phyloP scores from a whole-genome alignment of 2,888 invertebrate species.

The Bellardia pandia region DNA sequence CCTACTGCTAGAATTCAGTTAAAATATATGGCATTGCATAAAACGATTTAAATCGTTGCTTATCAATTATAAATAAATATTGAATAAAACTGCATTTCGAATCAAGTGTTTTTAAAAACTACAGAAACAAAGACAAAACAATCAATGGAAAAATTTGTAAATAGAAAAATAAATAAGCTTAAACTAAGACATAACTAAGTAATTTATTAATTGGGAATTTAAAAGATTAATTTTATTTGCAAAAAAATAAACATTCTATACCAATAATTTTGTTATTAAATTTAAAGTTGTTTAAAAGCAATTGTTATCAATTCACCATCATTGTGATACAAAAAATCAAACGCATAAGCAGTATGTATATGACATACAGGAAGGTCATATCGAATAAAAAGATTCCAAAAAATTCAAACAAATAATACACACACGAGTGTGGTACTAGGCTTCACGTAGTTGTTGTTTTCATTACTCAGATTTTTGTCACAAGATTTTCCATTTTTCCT shows the following conservation, averaged over 20 bases:
- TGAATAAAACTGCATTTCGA: neutral
- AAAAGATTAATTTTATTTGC: too few species aligned
- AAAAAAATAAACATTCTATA: too few species aligned
- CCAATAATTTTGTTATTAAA: too few species aligned
- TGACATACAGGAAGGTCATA: too few species aligned
- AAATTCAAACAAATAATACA: neutral
- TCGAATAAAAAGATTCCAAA: too few species aligned
- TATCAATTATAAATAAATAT: neutral
- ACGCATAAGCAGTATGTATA: too few species aligned
- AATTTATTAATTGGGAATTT: too few species aligned
- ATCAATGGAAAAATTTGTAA: neutral
- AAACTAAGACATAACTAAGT: neutral
- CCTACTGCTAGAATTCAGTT: neutral
- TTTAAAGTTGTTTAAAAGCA: too few species aligned
- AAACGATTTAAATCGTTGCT: neutral
- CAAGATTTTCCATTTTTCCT: too few species aligned
- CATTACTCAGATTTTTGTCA: too few species aligned
- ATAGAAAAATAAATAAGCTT: neutral
- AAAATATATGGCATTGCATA: neutral
- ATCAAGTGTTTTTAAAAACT: too few species aligned
- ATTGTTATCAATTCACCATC: neutral
- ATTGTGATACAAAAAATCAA: neutral
- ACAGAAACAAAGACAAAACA: neutral
- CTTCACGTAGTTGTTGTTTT: neutral
- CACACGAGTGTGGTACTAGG: too few species aligned